Evolutionary conservation across 2,888 invertebrate genomes (phyloP).

Genomic region (Archaeoteleia sp.): DNA sequence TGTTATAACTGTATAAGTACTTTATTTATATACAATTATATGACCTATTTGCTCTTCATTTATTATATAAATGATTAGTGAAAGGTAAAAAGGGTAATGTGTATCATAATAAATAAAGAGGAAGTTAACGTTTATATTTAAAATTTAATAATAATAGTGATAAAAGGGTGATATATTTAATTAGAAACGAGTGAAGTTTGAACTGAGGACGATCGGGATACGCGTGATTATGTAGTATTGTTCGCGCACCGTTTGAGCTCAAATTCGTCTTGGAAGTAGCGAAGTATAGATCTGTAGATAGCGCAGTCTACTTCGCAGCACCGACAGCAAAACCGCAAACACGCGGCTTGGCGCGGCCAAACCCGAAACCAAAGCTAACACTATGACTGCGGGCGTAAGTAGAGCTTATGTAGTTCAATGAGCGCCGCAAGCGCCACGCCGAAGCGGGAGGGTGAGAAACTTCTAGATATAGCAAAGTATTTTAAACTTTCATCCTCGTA

Average conservation of each 20-base stretch:
- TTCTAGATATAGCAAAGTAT: slow-evolving; percentile 47
- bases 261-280: slow-evolving; percentile 72
- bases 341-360: slow-evolving; percentile 72
- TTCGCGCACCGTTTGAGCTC: slow-evolving; percentile 38
- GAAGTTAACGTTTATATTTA: too few relatives aligned
- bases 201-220: slow-evolving; percentile 13
- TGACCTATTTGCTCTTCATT: too few relatives aligned
- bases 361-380: slow-evolving; percentile 73
- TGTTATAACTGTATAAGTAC: too few relatives aligned
- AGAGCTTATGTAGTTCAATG: slow-evolving; percentile 68
- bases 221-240: slow-evolving; percentile 47
- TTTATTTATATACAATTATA: too few relatives aligned
- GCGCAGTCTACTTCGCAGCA: slow-evolving; percentile 63
- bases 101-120: too few relatives aligned
- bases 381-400: slow-evolving; percentile 67
- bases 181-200: slow-evolving; percentile 2
- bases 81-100: too few relatives aligned
- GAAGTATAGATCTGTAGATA: slow-evolving; percentile 41
- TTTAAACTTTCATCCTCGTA: slow-evolving; percentile 33
- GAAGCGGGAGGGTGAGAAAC: slow-evolving; percentile 30
- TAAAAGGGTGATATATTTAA: too few relatives aligned
- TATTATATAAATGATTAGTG: too few relatives aligned
- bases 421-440: slow-evolving; percentile 48
- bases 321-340: slow-evolving; percentile 74
- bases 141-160: too few relatives aligned